Percentiles rank a stretch among this genome's conserved stretches.
These are phyloP conservation scores for Panagrolaimus sp. DNA, from an alignment of 1,140 invertebrate species.

Conservation along the genomic window DNA sequence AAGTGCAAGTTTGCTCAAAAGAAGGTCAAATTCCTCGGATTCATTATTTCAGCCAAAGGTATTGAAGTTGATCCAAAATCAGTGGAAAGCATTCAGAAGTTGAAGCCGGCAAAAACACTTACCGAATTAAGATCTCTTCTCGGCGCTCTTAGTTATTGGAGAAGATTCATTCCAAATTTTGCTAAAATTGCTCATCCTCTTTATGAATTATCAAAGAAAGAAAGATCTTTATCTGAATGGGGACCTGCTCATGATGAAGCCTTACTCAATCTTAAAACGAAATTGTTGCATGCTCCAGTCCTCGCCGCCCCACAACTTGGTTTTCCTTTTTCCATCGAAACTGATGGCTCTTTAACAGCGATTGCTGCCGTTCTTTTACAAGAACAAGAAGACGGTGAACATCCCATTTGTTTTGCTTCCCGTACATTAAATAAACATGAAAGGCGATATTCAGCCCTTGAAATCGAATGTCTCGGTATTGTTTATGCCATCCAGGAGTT, in stretches of 20 bases:
- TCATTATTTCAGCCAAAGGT: conserved; percentile 14
- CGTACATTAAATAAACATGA: conserved; percentile 6
- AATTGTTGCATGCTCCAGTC: conserved; percentile 13
- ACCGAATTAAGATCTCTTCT: conserved; percentile 29
- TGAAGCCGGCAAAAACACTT: conserved; percentile 24
- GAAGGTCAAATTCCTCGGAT: conserved; percentile 22
- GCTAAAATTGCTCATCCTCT: not conserved
- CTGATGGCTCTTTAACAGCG: conserved; percentile 4
- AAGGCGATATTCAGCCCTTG: not conserved
- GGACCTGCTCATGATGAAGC: not conserved
- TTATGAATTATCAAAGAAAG: conserved; percentile 15
- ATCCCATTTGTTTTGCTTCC: not conserved
- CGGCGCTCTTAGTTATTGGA: conserved; percentile 23
- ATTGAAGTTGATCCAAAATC: conserved; percentile 18
- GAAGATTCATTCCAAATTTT: conserved; percentile 27
- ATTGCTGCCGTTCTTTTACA: conserved; percentile 8
- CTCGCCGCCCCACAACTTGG: conserved; percentile 8
- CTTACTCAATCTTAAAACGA: conserved; percentile 16
- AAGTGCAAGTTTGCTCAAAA: conserved; percentile 23
- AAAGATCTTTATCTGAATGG: not conserved
- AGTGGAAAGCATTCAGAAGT: not conserved
- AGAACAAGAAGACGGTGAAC: not conserved
- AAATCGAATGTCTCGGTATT: conserved; percentile 22
- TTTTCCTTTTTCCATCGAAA: not conserved
- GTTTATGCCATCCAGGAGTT: conserved; percentile 15